Evolutionary conservation across 2,113 vertebrate genomes (phyloP).

Genomic region (Blennius ocellaris): DNA sequence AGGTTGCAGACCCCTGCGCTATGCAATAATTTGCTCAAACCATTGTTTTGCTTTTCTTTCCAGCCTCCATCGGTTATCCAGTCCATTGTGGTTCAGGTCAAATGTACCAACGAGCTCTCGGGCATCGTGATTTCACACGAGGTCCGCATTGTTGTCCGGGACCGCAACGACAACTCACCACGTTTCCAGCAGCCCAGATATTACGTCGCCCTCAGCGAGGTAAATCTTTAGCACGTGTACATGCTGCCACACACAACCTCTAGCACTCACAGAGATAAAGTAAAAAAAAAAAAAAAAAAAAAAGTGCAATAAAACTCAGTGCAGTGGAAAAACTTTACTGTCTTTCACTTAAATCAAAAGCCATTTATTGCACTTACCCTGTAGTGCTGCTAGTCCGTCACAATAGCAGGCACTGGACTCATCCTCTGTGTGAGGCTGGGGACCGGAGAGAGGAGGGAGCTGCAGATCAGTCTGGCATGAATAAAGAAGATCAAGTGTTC

Average conservation of each 20-base stretch:
- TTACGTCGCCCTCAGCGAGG: conserved; percentile 93
- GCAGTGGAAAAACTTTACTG: not conserved
- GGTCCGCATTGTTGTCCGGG: conserved; percentile 95
- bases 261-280: not conserved
- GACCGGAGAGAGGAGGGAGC: not conserved
- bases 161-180: conserved; percentile 94
- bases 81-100: conserved; percentile 96
- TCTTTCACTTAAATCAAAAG: conserved; percentile 12
- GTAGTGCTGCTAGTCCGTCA: conserved; percentile 15
- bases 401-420: conserved; percentile 10
- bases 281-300: not conserved
- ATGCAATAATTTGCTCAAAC: too few species aligned
- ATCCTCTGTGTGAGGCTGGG: conserved; percentile 5
- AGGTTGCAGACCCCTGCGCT: too few species aligned
- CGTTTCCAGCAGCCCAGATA: conserved; percentile 91
- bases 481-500: conserved; percentile 6
- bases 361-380: conserved; percentile 21
- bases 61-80: conserved; percentile 94
- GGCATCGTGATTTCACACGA: conserved; percentile 95
- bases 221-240: conserved; percentile 60
- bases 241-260: not conserved
- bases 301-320: not conserved
- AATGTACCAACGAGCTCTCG: conserved; percentile 93
- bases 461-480: not conserved
- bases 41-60: conserved; percentile 49